Conservation (phyloP, 2,888 invertebrate genomes). For the Hartigia nigra region DNA sequence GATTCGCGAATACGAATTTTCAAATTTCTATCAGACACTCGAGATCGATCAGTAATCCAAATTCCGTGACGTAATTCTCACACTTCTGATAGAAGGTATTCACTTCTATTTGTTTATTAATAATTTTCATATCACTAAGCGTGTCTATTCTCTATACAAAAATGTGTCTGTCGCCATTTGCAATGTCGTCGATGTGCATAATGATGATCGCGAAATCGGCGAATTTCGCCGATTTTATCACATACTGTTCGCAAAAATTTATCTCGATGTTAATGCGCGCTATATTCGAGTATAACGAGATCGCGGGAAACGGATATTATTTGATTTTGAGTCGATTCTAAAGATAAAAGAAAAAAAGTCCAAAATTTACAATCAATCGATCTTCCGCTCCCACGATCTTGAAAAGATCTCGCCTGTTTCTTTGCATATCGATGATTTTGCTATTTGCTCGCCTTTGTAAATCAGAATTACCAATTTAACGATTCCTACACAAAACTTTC, state of each 20-base stretch:
- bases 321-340: not conserved
- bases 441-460: not conserved
- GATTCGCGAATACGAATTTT: not conserved
- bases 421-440: not conserved
- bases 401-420: not conserved
- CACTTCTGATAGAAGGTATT: not conserved
- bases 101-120: not conserved
- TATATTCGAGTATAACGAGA: conserved; percentile 15
- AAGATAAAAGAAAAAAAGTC: not conserved
- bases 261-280: conserved; percentile 33
- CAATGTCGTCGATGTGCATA: not conserved
- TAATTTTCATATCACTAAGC: not conserved
- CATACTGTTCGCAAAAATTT: conserved; percentile 35
- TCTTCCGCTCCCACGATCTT: not conserved
- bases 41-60: not conserved
- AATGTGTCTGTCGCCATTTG: not conserved
- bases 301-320: not conserved
- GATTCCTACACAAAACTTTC: not conserved
- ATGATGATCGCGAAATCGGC: not conserved
- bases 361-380: not conserved
- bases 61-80: not conserved
- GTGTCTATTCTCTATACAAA: not conserved
- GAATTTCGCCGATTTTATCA: conserved; percentile 34
- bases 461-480: not conserved
- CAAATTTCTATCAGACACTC: not conserved